Percentiles rank a stretch among this genome's conserved stretches.
phyloP scores from a whole-genome alignment of 2,888 invertebrate species.

The Parnassius smintheus region DNA sequence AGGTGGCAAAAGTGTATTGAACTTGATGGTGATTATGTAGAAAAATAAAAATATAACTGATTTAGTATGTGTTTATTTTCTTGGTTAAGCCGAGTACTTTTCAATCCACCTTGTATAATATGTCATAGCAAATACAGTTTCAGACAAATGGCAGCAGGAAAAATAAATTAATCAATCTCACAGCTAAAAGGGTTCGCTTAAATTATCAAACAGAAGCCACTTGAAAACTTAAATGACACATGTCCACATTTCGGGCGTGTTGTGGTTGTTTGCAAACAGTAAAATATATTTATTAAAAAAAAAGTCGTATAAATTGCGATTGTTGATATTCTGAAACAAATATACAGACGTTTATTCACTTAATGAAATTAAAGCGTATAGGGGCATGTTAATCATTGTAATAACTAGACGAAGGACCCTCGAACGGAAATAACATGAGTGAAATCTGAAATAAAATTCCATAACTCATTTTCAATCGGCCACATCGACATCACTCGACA shows the following conservation, averaged over 20 bases:
- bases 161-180: slow-evolving; percentile 54
- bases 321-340: slow-evolving; percentile 1
- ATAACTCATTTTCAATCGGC: slow-evolving; percentile 73
- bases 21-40: too few species aligned
- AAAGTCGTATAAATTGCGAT: neutral
- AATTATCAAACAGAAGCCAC: slow-evolving; percentile 73
- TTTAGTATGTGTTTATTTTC: too few species aligned
- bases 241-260: slow-evolving; percentile 61
- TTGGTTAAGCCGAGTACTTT: too few species aligned
- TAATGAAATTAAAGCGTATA: slow-evolving; percentile 21
- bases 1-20: too few species aligned
- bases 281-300: too few species aligned
- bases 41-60: too few species aligned
- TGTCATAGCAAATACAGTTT: slow-evolving; percentile 32
- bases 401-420: slow-evolving; percentile 50
- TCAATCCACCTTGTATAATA: too few species aligned
- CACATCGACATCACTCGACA: slow-evolving; percentile 71
- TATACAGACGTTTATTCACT: slow-evolving; percentile 12
- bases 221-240: slow-evolving; percentile 77
- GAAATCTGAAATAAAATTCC: slow-evolving; percentile 60
- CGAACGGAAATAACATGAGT: slow-evolving; percentile 51
- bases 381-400: slow-evolving; percentile 31
- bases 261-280: slow-evolving; percentile 26
- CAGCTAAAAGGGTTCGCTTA: slow-evolving; percentile 63
- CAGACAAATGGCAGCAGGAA: slow-evolving; percentile 39